A percentile compares a stretch with the other conserved stretches of the same genome.
Evolutionary conservation across 2,797 vertebrate genomes (phyloP).

Genomic region (Setipinna tenuifilis): DNA sequence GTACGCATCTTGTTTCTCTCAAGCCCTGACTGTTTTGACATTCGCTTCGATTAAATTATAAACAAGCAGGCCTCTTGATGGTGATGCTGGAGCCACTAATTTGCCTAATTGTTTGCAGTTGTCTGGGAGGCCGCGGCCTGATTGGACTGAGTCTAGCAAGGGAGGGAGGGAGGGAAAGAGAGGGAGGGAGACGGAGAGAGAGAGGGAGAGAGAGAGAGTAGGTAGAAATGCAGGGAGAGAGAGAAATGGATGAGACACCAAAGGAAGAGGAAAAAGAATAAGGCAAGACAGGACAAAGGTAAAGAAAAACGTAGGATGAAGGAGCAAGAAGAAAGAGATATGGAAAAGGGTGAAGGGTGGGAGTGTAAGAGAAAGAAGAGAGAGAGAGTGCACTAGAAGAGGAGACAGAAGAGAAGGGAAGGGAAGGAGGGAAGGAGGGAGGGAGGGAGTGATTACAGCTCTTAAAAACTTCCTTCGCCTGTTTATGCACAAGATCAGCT

Average conservation of each 20-base stretch:
- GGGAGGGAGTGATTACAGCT: slow-evolving; percentile 90
- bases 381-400: no score
- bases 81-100: slow-evolving; percentile 99
- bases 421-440: slow-evolving; percentile 59
- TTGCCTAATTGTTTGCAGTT: slow-evolving; percentile 99
- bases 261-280: slow-evolving; percentile 24
- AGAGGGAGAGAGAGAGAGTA: slow-evolving; percentile 11
- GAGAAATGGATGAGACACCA: neutral
- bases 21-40: slow-evolving; percentile 99
- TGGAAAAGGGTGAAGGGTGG: no score
- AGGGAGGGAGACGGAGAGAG: slow-evolving; percentile 34
- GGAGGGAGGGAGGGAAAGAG: slow-evolving; percentile 52
- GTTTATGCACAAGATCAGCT: slow-evolving; percentile 94
- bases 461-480: slow-evolving; percentile 92
- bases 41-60: slow-evolving; percentile 99
- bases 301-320: neutral
- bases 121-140: slow-evolving; percentile 90
- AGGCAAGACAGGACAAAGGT: neutral
- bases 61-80: slow-evolving; percentile 99
- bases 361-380: no score
- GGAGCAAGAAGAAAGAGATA: neutral
- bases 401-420: neutral
- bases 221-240: slow-evolving; percentile 33
- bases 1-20: slow-evolving; percentile 99
- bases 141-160: slow-evolving; percentile 49